phyloP scores from a whole-genome alignment of 2,113 vertebrate species.

The Cyprinodon brontotheroides region DNA sequence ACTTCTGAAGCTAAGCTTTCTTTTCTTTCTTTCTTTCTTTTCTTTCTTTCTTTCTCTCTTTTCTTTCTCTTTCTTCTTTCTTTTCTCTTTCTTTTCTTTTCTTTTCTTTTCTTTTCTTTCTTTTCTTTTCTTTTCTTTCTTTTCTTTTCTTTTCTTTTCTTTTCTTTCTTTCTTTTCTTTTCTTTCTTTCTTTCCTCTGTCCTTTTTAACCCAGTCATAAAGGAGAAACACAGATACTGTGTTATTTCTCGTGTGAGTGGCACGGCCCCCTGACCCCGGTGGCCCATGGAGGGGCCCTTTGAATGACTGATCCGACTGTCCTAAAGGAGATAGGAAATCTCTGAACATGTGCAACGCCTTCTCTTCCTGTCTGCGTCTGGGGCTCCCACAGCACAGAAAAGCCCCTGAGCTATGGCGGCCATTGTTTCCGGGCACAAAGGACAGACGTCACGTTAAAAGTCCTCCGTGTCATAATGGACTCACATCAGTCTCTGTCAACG shows the following conservation, averaged over 20 bases:
- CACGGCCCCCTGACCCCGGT: constrained; percentile 66
- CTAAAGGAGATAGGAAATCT: constrained; percentile 64
- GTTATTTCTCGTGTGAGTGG: constrained; percentile 72
- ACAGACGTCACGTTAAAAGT: constrained; percentile 73
- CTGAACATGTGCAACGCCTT: constrained; percentile 51
- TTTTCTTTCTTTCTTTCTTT: constrained; percentile 20
- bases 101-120: too few relatives aligned
- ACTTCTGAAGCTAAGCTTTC: too few relatives aligned
- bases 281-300: constrained; percentile 43
- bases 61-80: too few relatives aligned
- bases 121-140: too few relatives aligned
- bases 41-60: too few relatives aligned
- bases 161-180: too few relatives aligned
- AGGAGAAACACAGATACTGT: constrained; percentile 35
- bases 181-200: constrained; percentile 25
- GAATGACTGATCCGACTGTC: constrained; percentile 65
- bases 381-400: constrained; percentile 60
- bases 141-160: too few relatives aligned
- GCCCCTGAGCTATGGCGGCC: constrained; percentile 68
- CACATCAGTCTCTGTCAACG: constrained; percentile 74
- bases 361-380: constrained; percentile 60
- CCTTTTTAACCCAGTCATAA: constrained; percentile 40
- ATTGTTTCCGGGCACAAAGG: constrained; percentile 79
- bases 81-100: too few relatives aligned
- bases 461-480: constrained; percentile 71